Percentiles rank a stretch among this genome's conserved stretches.
phyloP scores from a whole-genome alignment of 2,797 vertebrate species.

The Neosilurus hyrtlii region DNA sequence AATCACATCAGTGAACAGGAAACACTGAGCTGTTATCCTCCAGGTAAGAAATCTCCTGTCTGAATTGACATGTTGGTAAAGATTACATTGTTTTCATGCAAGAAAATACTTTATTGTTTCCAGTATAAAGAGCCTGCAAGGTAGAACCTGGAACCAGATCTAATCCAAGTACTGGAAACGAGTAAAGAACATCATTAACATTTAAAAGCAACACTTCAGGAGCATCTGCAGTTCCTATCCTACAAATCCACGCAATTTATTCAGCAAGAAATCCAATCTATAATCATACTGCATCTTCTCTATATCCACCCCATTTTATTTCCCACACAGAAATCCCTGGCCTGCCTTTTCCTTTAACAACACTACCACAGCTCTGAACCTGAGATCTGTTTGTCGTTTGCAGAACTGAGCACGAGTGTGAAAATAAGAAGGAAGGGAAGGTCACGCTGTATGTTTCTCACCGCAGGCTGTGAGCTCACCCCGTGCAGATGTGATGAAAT shows the following conservation, averaged over 20 bases:
- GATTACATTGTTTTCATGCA: background rate
- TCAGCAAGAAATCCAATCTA: background rate
- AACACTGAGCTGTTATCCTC: background rate
- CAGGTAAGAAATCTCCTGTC: background rate
- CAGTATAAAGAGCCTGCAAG: background rate
- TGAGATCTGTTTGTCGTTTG: background rate
- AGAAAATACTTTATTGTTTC: background rate
- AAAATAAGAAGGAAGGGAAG: slow-evolving; percentile 1
- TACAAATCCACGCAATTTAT: background rate
- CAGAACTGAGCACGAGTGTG: background rate
- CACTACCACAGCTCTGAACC: background rate
- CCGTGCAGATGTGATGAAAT: slow-evolving; percentile 61
- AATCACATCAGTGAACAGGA: no score
- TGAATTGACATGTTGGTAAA: background rate
- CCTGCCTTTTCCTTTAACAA: background rate
- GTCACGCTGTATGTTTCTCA: slow-evolving; percentile 30
- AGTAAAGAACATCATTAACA: background rate
- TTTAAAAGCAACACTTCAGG: background rate
- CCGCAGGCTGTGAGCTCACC: slow-evolving; percentile 49
- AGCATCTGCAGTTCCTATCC: background rate
- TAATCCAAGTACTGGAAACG: no score
- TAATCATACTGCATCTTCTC: background rate
- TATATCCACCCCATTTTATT: background rate
- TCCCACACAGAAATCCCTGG: background rate
- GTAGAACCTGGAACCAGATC: no score